A percentile compares a stretch with the other conserved stretches of the same genome.
phyloP scores from a whole-genome alignment of 2,888 invertebrate genomes.

The Yponomeuta malinellus region DNA sequence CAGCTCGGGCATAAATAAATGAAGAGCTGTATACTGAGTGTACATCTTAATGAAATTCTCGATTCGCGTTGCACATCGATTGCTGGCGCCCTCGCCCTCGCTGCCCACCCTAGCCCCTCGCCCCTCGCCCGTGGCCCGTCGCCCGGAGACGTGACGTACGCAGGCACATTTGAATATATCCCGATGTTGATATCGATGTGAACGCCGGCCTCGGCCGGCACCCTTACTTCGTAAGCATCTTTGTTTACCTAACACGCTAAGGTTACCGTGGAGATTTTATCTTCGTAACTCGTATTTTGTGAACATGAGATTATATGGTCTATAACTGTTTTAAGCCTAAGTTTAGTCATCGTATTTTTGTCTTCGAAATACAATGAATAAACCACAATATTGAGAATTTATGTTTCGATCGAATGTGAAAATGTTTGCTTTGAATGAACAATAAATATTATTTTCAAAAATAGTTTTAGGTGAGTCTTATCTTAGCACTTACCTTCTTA shows the following conservation, averaged over 20 bases:
- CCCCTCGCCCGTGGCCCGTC: neutral
- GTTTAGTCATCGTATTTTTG: no score
- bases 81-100: neutral
- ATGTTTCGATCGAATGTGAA: no score
- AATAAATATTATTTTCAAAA: no score
- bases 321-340: no score
- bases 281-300: neutral
- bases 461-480: no score
- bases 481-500: no score
- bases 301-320: no score
- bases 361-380: no score
- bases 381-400: no score
- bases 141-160: neutral
- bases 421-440: no score
- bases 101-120: neutral
- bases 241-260: neutral
- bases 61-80: constrained; percentile 8
- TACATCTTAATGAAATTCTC: constrained; percentile 13
- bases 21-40: neutral
- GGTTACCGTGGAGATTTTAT: neutral
- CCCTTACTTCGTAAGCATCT: neutral
- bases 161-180: neutral
- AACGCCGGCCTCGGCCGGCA: neutral
- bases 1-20: neutral
- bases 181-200: neutral